Evolutionary conservation across 2,113 vertebrate genomes (phyloP).

Genomic region (Prolemur simus): DNA sequence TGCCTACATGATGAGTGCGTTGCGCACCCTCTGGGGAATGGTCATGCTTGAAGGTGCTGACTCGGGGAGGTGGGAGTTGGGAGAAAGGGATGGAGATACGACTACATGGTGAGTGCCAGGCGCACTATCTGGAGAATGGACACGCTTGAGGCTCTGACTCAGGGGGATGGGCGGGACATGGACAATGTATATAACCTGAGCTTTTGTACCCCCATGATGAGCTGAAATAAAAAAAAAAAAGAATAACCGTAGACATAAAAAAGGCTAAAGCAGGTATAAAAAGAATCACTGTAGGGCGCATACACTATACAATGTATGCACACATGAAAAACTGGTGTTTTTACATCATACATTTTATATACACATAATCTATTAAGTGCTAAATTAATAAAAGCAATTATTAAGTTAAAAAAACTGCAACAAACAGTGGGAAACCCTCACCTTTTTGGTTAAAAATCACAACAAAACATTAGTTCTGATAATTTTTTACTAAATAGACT

Average conservation of each 20-base stretch:
- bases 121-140: too few relatives aligned
- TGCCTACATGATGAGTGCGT: too few relatives aligned
- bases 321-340: constrained; percentile 49
- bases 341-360: not conserved
- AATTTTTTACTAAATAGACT: not conserved
- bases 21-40: too few relatives aligned
- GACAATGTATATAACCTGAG: too few relatives aligned
- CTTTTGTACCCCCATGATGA: too few relatives aligned
- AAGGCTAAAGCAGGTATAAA: constrained; percentile 24
- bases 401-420: not conserved
- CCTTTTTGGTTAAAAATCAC: not conserved
- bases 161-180: too few relatives aligned
- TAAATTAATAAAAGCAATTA: not conserved
- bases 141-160: too few relatives aligned
- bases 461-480: not conserved
- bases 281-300: not conserved
- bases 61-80: too few relatives aligned
- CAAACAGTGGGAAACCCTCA: not conserved
- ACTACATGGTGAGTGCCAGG: too few relatives aligned
- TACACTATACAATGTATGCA: not conserved
- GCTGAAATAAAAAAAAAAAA: too few relatives aligned
- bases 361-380: not conserved
- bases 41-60: too few relatives aligned
- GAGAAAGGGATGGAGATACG: too few relatives aligned
- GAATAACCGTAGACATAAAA: constrained; percentile 33